These are phyloP conservation scores for Procapra przewalskii DNA, from an alignment of 2,113 vertebrate species.

Conservation along the genomic window DNA sequence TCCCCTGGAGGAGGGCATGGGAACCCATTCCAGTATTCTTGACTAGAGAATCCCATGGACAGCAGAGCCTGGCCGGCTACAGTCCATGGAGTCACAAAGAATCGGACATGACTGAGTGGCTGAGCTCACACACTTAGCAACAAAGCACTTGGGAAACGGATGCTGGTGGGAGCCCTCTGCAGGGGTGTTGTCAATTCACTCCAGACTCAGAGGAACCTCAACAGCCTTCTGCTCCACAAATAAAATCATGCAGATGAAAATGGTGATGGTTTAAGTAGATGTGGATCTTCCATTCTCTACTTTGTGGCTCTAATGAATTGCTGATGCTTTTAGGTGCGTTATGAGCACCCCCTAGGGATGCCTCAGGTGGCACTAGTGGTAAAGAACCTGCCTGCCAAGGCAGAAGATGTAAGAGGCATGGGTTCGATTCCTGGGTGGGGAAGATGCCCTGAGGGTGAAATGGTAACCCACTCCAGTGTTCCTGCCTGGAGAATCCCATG, in stretches of 20 bases:
- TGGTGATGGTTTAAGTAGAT: background rate
- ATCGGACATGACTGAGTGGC: fast-evolving
- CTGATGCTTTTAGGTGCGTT: background rate
- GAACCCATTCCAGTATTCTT: background rate
- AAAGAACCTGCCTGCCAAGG: background rate
- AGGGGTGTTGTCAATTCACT: background rate
- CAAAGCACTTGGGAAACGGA: background rate
- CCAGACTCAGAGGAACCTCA: background rate
- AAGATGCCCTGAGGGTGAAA: background rate
- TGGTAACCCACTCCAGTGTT: background rate
- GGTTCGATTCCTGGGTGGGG: background rate
- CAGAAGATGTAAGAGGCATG: background rate
- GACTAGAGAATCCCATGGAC: background rate
- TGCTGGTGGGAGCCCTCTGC: background rate
- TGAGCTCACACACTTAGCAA: background rate
- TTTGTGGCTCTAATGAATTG: background rate
- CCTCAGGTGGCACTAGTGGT: background rate
- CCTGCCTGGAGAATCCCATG: background rate
- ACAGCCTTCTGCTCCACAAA: background rate
- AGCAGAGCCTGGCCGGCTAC: background rate
- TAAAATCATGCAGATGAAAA: background rate
- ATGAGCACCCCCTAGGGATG: background rate
- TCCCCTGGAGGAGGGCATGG: background rate
- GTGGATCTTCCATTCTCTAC: background rate
- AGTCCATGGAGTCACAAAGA: background rate